These are phyloP conservation scores for Hyles lineata DNA, from an alignment of 2,888 invertebrate species.

Conservation along the genomic window DNA sequence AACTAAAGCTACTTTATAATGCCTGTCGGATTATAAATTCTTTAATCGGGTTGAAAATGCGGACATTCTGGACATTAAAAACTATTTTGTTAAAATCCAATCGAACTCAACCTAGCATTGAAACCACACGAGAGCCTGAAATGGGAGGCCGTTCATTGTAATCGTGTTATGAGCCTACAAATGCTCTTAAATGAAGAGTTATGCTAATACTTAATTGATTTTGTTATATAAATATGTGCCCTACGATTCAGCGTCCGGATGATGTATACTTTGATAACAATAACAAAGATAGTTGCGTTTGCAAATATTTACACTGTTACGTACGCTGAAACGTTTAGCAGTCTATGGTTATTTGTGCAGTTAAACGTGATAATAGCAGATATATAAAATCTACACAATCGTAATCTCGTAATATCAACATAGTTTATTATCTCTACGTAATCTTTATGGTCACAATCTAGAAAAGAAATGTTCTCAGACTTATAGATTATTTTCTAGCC, in stretches of 20 bases:
- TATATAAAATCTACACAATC: not conserved
- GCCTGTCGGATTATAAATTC: too few relatives aligned
- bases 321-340: not conserved
- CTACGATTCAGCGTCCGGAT: not conserved
- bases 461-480: not conserved
- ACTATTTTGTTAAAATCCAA: too few relatives aligned
- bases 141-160: too few relatives aligned
- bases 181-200: too few relatives aligned
- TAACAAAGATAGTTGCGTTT: slow-evolving; percentile 6
- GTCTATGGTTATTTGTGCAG: slow-evolving; percentile 7
- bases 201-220: not conserved
- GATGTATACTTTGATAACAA: not conserved
- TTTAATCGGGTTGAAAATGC: too few relatives aligned
- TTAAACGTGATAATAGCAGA: slow-evolving; percentile 17
- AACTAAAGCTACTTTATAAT: too few relatives aligned
- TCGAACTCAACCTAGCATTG: too few relatives aligned
- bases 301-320: slow-evolving; percentile 13
- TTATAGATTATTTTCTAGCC: too few relatives aligned
- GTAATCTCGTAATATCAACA: slow-evolving; percentile 7
- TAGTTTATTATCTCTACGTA: not conserved
- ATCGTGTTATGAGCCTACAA: too few relatives aligned
- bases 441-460: not conserved
- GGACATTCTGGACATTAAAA: too few relatives aligned
- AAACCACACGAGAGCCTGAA: too few relatives aligned
- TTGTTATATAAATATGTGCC: not conserved